Evolutionary conservation across 2,888 invertebrate genomes (phyloP).

Genomic region (Vanessa cardui): DNA sequence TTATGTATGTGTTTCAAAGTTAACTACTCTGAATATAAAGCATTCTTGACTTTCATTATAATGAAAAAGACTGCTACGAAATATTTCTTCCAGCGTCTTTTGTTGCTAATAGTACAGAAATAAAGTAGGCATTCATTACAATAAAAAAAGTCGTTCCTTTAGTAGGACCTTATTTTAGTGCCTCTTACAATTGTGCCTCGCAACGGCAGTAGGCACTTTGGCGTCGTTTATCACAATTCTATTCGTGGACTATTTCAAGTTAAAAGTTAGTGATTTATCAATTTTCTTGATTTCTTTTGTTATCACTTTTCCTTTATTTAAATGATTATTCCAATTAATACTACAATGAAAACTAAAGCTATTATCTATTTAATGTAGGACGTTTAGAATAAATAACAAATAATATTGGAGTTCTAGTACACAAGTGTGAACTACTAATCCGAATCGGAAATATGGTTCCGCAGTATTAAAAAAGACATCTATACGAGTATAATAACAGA

Average conservation of each 20-base stretch:
- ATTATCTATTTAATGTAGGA: too few species aligned
- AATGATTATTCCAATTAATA: background rate
- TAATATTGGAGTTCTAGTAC: too few species aligned
- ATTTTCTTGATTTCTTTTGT: slow-evolving; percentile 24
- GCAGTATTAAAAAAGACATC: too few species aligned
- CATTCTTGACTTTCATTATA: background rate
- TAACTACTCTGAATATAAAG: background rate
- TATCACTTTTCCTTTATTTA: slow-evolving; percentile 8
- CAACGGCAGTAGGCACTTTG: slow-evolving; percentile 20
- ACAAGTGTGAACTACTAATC: too few species aligned
- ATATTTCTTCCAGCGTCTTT: slow-evolving; percentile 11
- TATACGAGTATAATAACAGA: too few species aligned
- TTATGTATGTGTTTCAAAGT: too few species aligned
- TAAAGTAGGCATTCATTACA: slow-evolving; percentile 26
- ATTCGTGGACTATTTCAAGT: slow-evolving; percentile 30
- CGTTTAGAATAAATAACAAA: too few species aligned
- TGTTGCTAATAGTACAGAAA: slow-evolving; percentile 28
- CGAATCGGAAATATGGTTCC: too few species aligned
- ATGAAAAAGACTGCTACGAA: slow-evolving; percentile 2
- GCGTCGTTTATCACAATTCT: slow-evolving; percentile 35
- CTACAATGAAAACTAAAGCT: background rate
- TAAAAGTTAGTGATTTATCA: slow-evolving; percentile 31
- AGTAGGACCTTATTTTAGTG: slow-evolving; percentile 26
- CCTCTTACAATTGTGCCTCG: slow-evolving; percentile 23
- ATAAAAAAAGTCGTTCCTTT: slow-evolving; percentile 25